Evolutionary conservation across 2,888 invertebrate genomes (phyloP).

Genomic region (Thysanoteuthis rhombus): DNA sequence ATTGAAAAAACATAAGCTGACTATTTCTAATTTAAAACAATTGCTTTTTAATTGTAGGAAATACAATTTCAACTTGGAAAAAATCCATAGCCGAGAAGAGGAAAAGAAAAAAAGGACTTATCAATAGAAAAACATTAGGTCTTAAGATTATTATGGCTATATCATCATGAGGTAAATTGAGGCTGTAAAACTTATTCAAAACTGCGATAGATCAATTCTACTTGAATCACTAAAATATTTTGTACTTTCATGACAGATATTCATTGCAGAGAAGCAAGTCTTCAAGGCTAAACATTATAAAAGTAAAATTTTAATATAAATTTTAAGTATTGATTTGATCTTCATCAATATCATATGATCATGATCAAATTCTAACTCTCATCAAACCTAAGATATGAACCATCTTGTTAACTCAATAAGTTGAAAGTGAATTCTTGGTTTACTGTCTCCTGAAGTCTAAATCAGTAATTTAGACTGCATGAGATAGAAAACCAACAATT

Average conservation of each 20-base stretch:
- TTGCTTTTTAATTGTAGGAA: not conserved
- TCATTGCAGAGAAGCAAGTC: not conserved
- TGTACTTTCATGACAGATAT: not conserved
- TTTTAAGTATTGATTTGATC: not conserved
- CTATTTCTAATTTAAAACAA: not conserved
- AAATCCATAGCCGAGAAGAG: not conserved
- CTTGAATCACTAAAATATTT: not conserved
- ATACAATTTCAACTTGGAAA: not conserved
- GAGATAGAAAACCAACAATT: too few relatives aligned
- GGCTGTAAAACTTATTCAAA: not conserved
- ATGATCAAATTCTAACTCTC: constrained; percentile 12
- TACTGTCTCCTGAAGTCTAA: not conserved
- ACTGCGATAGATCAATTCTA: not conserved
- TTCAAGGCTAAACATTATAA: not conserved
- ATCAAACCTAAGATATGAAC: not conserved
- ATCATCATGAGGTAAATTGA: not conserved
- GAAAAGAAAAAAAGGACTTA: not conserved
- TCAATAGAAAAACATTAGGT: not conserved
- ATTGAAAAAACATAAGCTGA: too few relatives aligned
- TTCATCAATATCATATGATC: not conserved
- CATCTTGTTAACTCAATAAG: not conserved
- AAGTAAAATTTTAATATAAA: not conserved
- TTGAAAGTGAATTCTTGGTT: not conserved
- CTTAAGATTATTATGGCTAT: not conserved
- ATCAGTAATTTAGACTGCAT: not conserved